Evolutionary conservation across 2,797 vertebrate genomes (phyloP).

Genomic region (Silurus lanzhouensis): DNA sequence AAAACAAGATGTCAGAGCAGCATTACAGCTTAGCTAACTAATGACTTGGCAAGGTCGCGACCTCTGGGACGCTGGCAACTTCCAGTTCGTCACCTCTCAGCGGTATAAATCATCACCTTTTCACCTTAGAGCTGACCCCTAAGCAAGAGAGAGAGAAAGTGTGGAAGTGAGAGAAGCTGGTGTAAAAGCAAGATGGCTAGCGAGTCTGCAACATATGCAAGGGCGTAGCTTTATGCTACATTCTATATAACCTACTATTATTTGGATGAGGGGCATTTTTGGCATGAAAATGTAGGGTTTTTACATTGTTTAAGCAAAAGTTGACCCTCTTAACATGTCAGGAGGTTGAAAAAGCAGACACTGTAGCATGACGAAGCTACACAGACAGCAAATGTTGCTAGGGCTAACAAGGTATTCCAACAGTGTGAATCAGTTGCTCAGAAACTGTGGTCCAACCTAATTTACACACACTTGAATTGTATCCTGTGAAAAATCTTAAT

Average conservation of each 20-base stretch:
- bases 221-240: neutral
- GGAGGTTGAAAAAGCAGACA: too few species aligned
- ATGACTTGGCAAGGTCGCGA: slow-evolving; percentile 67
- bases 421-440: neutral
- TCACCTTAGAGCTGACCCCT: slow-evolving; percentile 63
- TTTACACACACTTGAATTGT: neutral
- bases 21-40: slow-evolving; percentile 71
- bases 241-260: neutral
- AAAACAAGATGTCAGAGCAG: slow-evolving; percentile 59
- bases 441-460: neutral
- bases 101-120: slow-evolving; percentile 71
- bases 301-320: neutral
- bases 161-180: slow-evolving; percentile 61
- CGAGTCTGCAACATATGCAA: neutral
- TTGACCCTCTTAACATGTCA: neutral
- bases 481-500: too few species aligned
- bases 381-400: too few species aligned
- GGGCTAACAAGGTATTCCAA: neutral
- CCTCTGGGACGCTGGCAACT: slow-evolving; percentile 62
- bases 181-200: neutral
- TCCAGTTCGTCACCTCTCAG: slow-evolving; percentile 66
- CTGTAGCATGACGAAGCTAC: too few species aligned
- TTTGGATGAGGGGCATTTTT: neutral
- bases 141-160: slow-evolving; percentile 37
- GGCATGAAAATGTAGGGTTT: neutral